Conservation (phyloP, 2,888 invertebrate genomes). For the Blera fallax region DNA sequence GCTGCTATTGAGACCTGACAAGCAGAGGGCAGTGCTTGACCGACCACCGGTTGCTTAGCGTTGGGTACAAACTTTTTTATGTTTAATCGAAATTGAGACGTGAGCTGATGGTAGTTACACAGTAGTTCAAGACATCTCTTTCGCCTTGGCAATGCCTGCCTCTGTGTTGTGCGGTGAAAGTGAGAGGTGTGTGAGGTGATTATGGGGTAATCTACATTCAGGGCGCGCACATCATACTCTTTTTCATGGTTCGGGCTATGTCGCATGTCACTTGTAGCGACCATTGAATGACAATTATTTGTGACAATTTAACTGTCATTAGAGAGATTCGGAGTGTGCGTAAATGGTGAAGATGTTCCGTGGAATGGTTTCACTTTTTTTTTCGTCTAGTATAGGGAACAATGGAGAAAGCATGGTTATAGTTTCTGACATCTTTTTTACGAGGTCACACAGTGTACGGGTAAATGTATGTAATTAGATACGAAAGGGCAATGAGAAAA, state of each 20-base stretch:
- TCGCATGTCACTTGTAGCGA: conserved; percentile 22
- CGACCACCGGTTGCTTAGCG: not conserved
- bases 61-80: not conserved
- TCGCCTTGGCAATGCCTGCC: not conserved
- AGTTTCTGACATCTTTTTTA: not conserved
- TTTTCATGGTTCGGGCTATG: conserved; percentile 7
- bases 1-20: conserved; percentile 15
- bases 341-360: conserved; percentile 16
- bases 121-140: conserved; percentile 38
- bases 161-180: conserved; percentile 40
- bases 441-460: conserved; percentile 3
- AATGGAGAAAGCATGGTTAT: conserved; percentile 43
- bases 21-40: conserved; percentile 38
- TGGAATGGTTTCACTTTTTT: conserved; percentile 38
- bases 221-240: conserved; percentile 36
- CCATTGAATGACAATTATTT: conserved; percentile 49
- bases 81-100: conserved; percentile 57
- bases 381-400: not conserved
- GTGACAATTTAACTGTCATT: conserved; percentile 60
- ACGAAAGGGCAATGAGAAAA: not conserved
- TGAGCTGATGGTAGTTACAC: conserved; percentile 24
- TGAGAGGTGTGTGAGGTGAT: conserved; percentile 38
- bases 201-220: conserved; percentile 64
- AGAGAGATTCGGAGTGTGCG: conserved; percentile 10
- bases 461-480: conserved; percentile 6